Conservation (phyloP, 2,797 vertebrate genomes). For the Morus bassanus region DNA sequence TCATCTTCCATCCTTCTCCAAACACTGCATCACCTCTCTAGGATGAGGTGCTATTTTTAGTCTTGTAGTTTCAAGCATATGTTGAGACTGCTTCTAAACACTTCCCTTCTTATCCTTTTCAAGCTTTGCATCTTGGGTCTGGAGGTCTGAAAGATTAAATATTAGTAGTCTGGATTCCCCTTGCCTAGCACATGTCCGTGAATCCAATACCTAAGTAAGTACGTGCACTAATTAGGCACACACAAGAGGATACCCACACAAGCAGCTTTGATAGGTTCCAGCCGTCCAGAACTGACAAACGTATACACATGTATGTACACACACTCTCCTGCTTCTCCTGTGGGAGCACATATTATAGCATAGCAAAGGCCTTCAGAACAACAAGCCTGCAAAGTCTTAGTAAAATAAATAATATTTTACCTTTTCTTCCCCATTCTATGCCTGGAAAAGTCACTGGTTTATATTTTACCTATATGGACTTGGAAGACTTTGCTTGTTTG, state of each 20-base stretch:
- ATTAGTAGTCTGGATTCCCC: background rate
- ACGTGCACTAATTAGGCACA: background rate
- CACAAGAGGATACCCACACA: background rate
- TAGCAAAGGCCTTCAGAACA: background rate
- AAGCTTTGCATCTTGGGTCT: background rate
- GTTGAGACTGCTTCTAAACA: background rate
- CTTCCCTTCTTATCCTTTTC: background rate
- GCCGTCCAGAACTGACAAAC: background rate
- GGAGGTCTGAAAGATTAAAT: background rate
- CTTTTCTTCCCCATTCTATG: background rate
- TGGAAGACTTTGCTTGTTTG: background rate
- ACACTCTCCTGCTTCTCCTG: background rate
- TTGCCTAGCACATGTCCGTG: accelerated
- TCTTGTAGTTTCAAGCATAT: background rate
- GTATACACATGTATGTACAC: background rate
- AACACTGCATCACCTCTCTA: background rate
- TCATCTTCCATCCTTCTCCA: background rate
- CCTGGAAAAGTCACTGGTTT: background rate
- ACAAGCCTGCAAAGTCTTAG: background rate
- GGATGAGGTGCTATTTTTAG: constrained; percentile 16
- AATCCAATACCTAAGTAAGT: background rate
- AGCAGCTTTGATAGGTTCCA: background rate
- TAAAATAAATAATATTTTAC: background rate
- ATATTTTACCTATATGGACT: background rate
- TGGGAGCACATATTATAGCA: background rate